Conservation (phyloP, 1,140 invertebrate species). For the Antheraea mylitta region DNA sequence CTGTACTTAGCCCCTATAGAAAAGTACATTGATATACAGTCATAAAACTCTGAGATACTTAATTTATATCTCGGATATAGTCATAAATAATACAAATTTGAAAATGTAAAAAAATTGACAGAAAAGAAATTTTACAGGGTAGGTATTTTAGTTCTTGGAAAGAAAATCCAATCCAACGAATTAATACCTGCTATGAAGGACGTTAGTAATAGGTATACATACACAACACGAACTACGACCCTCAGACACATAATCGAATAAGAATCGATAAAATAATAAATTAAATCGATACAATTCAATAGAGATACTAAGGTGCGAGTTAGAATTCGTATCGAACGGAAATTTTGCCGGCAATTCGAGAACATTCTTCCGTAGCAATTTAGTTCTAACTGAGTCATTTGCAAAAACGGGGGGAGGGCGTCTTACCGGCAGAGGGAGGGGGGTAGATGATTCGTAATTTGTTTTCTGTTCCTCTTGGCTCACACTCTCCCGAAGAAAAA, state of each 20-base stretch:
- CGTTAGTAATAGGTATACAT: too few species aligned
- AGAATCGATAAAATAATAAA: constrained; percentile 23
- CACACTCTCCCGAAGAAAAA: constrained; percentile 15
- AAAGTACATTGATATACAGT: too few species aligned
- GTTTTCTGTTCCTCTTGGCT: constrained; percentile 61
- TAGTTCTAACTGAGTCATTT: constrained; percentile 74
- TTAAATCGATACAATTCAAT: constrained; percentile 66
- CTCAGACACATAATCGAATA: constrained; percentile 7
- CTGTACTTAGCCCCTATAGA: too few species aligned
- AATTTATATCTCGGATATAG: too few species aligned
- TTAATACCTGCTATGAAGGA: too few species aligned
- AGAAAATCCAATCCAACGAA: too few species aligned
- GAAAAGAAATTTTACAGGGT: too few species aligned
- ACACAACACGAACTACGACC: too few species aligned
- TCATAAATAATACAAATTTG: too few species aligned
- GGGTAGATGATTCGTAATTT: constrained; percentile 75
- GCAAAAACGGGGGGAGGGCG: constrained; percentile 36
- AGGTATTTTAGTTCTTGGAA: too few species aligned
- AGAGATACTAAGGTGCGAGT: constrained; percentile 44
- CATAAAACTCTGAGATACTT: too few species aligned
- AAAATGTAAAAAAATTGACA: too few species aligned
- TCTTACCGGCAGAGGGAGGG: constrained; percentile 41
- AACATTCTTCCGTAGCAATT: constrained; percentile 57
- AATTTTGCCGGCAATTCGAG: constrained; percentile 52
- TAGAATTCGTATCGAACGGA: constrained; percentile 65